Conservation (phyloP, 2,888 invertebrate genomes). For the Agonopterix alstromeriana region DNA sequence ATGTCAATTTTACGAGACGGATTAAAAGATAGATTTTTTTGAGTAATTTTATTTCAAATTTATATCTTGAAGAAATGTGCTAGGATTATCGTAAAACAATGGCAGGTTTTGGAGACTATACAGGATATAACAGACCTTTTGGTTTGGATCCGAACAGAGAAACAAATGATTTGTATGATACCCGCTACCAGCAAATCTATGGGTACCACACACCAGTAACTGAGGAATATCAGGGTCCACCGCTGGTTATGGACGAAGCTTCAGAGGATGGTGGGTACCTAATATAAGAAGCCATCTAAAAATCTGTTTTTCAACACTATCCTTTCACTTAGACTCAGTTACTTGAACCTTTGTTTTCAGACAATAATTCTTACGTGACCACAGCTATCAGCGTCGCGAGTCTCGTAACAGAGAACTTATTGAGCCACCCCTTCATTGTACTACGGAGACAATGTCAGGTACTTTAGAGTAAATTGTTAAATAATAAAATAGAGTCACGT, state of each 20-base stretch:
- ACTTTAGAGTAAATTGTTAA: too few relatives aligned
- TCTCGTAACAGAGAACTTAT: conserved; percentile 90
- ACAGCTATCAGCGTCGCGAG: conserved; percentile 89
- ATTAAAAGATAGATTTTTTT: too few relatives aligned
- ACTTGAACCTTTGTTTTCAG: conserved; percentile 21
- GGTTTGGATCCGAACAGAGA: conserved; percentile 64
- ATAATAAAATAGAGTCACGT: too few relatives aligned
- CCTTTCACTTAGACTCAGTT: too few relatives aligned
- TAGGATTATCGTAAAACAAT: conserved; percentile 33
- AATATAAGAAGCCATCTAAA: too few relatives aligned
- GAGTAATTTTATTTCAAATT: too few relatives aligned
- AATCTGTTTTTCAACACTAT: too few relatives aligned
- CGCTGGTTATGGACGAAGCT: conserved; percentile 63
- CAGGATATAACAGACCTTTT: conserved; percentile 60
- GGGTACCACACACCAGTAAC: conserved; percentile 67
- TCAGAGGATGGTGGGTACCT: conserved; percentile 58
- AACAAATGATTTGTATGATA: conserved; percentile 64
- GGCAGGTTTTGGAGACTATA: conserved; percentile 69
- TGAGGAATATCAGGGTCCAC: conserved; percentile 69
- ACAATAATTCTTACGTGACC: conserved; percentile 81
- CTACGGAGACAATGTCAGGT: conserved; percentile 96
- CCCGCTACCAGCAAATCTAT: conserved; percentile 69
- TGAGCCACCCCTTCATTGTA: conserved; percentile 96
- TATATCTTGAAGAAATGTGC: conserved; percentile 8
- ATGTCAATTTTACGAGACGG: too few relatives aligned